A percentile compares a stretch with the other conserved stretches of the same genome.
Evolutionary conservation across 64 coral and sea anemone species (phyloP).

Genomic region (Orbicella faveolata): DNA sequence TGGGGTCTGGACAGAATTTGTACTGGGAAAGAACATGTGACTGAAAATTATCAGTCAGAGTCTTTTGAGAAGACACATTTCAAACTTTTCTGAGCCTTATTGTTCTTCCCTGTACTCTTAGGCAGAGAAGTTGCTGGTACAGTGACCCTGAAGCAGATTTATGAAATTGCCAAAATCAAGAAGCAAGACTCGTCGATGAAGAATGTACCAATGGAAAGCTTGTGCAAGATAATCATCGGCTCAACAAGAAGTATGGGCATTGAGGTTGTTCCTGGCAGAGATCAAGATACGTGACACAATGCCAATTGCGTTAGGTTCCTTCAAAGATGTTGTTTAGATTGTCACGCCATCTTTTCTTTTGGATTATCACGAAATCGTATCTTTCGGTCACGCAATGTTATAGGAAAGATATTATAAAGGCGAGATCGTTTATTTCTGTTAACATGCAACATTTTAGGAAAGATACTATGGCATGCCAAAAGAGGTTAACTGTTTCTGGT

Average conservation of each 20-base stretch:
- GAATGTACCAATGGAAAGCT: slow-evolving; percentile 86
- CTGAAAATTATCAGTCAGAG: too few relatives aligned
- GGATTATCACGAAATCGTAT: background rate
- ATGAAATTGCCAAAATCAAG: slow-evolving; percentile 94
- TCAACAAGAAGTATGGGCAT: slow-evolving; percentile 93
- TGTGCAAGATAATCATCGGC: slow-evolving; percentile 88
- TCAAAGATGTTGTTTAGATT: background rate
- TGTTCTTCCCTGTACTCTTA: background rate
- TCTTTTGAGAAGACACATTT: background rate
- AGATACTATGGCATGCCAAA: background rate
- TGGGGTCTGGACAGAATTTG: too few relatives aligned
- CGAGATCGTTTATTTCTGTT: too few relatives aligned
- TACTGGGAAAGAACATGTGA: too few relatives aligned
- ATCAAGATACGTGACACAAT: slow-evolving; percentile 27
- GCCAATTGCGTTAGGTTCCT: too few relatives aligned
- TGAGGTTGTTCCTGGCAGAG: slow-evolving; percentile 62
- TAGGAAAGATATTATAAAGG: too few relatives aligned
- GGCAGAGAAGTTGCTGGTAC: slow-evolving; percentile 85
- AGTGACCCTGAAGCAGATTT: slow-evolving; percentile 94
- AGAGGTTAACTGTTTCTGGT: too few relatives aligned
- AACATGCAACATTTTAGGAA: background rate
- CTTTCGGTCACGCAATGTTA: background rate
- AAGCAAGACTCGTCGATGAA: slow-evolving; percentile 80
- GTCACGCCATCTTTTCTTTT: background rate
- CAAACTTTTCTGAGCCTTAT: background rate